Conservation (phyloP, 2,113 vertebrate species). For the Carettochelys insculpta region DNA sequence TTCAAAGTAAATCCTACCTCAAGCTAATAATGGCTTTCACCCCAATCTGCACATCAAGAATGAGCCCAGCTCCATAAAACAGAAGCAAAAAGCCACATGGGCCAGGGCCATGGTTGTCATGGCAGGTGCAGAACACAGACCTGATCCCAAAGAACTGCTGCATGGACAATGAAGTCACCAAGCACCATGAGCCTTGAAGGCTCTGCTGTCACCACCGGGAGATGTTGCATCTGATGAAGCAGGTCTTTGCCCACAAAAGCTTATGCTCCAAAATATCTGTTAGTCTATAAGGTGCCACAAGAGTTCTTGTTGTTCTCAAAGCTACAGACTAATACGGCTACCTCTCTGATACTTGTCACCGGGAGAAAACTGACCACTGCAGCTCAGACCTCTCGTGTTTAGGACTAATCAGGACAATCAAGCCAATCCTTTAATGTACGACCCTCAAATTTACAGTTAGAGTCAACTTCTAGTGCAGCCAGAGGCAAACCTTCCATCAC, state of each 20-base stretch:
- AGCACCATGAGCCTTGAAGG: background rate
- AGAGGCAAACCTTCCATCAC: background rate
- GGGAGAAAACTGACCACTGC: background rate
- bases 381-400: background rate
- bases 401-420: background rate
- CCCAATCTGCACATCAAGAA: background rate
- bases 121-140: background rate
- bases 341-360: too few species aligned
- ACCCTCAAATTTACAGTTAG: background rate
- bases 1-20: background rate
- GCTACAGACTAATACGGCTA: too few species aligned
- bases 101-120: background rate
- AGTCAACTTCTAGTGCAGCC: background rate
- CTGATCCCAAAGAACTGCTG: background rate
- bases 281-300: too few species aligned
- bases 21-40: background rate
- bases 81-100: background rate
- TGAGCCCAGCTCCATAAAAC: background rate
- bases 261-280: too few species aligned
- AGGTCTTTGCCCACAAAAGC: too few species aligned
- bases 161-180: background rate
- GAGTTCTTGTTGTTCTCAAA: too few species aligned
- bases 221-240: too few species aligned
- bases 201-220: background rate
- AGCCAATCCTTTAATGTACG: background rate